Base-by-base conservation (phyloP, 1,140 invertebrate genomes). In the Pectinophora gossypiella region DNA sequence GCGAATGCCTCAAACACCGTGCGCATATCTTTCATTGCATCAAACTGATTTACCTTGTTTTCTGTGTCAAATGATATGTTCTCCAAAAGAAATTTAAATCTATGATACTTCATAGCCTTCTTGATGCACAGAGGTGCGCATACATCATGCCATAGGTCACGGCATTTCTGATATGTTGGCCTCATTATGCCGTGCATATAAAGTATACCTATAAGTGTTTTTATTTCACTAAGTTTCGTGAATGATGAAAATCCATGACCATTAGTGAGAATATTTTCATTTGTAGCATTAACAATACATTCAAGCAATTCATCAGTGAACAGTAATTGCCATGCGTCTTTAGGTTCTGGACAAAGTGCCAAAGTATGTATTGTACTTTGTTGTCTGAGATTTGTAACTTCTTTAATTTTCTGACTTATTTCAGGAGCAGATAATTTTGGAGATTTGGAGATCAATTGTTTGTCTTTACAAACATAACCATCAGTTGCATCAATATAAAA, bases 1-100 rank as follows among this genome's bases (percentile, higher is more conserved):
- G 83, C 76, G 64, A 90, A 89, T 27, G 81, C 72, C 54, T 89
- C 88, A 56, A 89, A 87, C 4, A 89, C 63, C 66, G 87, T 86
- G 48, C 87, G 68, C 21, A 90, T 87, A 36, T 82, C 76, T 51
- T 79, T 86, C 62, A 90, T 78, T 43, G 85, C 72, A 65, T 90
- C 88, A 40, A 73, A 86, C 2, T 10, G 81, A 45, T 66, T 71
- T 21, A 66, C 64, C 48, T 71, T 68, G 44, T 66, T 47, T 9
- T 73, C 61, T 55, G 84, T 71, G 51, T 90, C 84, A 76, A 90
- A 90, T 45, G 80, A 66, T 5, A 90, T 59, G 55, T 83, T 82
- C 44, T 85, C 62, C 13, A 89, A 59, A 10, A 90, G 54, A 61
- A 88, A 88, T 61, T 71, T 74, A 67, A 90, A 90, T 52, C 88